phyloP scores from a whole-genome alignment of 2,888 invertebrate genomes.

The Neoscelio sp. region DNA sequence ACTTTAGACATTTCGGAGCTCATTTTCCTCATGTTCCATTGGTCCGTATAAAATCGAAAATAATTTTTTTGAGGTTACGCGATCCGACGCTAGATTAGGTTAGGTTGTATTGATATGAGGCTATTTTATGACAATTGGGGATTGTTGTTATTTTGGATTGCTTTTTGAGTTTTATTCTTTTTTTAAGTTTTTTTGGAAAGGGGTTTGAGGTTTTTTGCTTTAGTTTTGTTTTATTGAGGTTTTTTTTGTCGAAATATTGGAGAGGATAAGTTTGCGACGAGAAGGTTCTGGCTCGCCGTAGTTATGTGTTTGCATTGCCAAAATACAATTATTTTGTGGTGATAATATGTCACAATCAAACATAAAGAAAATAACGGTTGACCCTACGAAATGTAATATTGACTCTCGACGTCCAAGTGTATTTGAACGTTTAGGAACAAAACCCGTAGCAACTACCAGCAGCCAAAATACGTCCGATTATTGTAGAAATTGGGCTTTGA shows the following conservation, averaged over 20 bases:
- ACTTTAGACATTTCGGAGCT: too few species aligned
- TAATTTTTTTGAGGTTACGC: too few species aligned
- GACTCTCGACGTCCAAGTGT: constrained; percentile 90
- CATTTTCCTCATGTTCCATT: too few species aligned
- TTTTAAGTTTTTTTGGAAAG: background rate
- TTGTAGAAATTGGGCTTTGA: constrained; percentile 91
- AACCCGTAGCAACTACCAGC: constrained; percentile 85
- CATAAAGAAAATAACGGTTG: constrained; percentile 91
- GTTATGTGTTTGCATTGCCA: constrained; percentile 81
- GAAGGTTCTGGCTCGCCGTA: constrained; percentile 72
- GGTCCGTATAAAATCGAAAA: too few species aligned
- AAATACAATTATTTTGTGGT: constrained; percentile 81
- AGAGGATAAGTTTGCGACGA: constrained; percentile 11
- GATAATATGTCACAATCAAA: constrained; percentile 88
- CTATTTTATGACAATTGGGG: background rate
- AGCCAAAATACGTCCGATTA: constrained; percentile 86
- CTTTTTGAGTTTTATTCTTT: background rate
- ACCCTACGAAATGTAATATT: constrained; percentile 88
- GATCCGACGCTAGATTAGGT: background rate
- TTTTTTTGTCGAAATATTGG: background rate
- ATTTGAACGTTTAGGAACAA: constrained; percentile 92
- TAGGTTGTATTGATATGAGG: constrained; percentile 1
- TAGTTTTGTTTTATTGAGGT: too few species aligned
- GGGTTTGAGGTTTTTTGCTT: too few species aligned
- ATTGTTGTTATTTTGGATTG: background rate